Evolutionary conservation across 2,113 vertebrate species (phyloP), one percentile per base, ranked within the genome.

Genomic region (Recurvirostra avosetta): DNA sequence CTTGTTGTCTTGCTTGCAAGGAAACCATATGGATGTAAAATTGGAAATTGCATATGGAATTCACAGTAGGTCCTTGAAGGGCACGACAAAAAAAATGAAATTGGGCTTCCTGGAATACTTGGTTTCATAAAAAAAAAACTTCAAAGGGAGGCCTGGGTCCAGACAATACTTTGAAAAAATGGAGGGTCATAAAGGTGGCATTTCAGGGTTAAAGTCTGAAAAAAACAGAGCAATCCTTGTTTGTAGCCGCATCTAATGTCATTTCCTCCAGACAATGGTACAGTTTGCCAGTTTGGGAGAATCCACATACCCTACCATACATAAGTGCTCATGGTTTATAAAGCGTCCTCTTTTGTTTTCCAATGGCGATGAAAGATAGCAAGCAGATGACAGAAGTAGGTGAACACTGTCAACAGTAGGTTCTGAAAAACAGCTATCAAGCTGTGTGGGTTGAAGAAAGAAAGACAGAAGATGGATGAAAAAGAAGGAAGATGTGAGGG

Each of bases 321-420:
- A 4, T 14, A 66, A 83, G 45, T 47, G 58, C 25, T 83, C 27
- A 20, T 41, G 62, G 27, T 72, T 94, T 94, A 92, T 62, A 25
- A 63, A 77, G 29, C 50, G 61, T 43, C 49, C 16, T 58, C 27
- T 83, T 73, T 90, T 6, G 0, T 52, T 71, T 88, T 72, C 66
- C 53, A 75, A 0, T 17, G 14, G 41, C 4, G 45, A 82, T 72
- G 76, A 95, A 87, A 92, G 73, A 47, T 15, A 85, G 15, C 8
- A 70, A 89, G 68, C 72, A 92, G 79, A 74, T 78, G 76, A 89
- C 56, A 89, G 76, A 66, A 84, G 23, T 66, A 92, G 61, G 83
- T 94, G 91, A 58, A 45, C 63, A 40, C 21, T 90, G 75, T 90
- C 75, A 90, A 65, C 30, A 61, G 66, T 38, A 83, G 13, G 16